Base-by-base conservation (phyloP, 2,888 invertebrate species). In the Ectemnius lituratus region DNA sequence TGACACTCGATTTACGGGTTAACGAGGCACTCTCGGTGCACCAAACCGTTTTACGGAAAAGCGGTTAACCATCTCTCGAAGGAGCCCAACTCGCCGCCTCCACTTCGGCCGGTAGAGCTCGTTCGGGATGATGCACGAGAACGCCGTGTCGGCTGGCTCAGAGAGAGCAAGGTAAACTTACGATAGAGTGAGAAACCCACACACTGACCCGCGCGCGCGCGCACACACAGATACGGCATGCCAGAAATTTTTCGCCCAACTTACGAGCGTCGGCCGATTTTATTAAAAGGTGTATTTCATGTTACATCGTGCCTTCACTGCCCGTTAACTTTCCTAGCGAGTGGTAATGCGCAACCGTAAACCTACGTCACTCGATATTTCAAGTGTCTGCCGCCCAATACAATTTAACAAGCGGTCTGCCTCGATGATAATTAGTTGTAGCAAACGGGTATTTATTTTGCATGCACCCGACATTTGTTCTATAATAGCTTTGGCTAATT, bases 1-100 rank as follows among this genome's bases (percentile, higher is more conserved):
- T 76, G 77, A 77, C 77, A 76, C 77, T 77, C 77, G 77, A 77
- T 77, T 77, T 77, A 76, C 77, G 77, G 77, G 77, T 77, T 77
- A 77, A 77, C 77, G 76, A 77, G 77, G 74, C 78, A 75, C 77
- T 78, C 78, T 69, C 71, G 74, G 76, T 73, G 71, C 74, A 62
- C 70, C 69, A 73, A 74, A 69, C 74, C 78, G 77, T 78, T 78
- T 77, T 72, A 72, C 77, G 74, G 70, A 59, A 74, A 71, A 70
- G 74, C 71, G 78, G 78, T 77, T 78, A 75, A 78, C 75, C 78
- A 72, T 71, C 72, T 72, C 78, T 70, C 64, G 75, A 73, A 76
- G 74, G 66, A 52, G 45, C 76, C 8, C 66, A 66, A 62, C 70
- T 70, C 28, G 66, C 58, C 64, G 64, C 70, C 73, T 16, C 16